phyloP scores from a whole-genome alignment of 2,797 vertebrate genomes.

The Okamejei kenojei region DNA sequence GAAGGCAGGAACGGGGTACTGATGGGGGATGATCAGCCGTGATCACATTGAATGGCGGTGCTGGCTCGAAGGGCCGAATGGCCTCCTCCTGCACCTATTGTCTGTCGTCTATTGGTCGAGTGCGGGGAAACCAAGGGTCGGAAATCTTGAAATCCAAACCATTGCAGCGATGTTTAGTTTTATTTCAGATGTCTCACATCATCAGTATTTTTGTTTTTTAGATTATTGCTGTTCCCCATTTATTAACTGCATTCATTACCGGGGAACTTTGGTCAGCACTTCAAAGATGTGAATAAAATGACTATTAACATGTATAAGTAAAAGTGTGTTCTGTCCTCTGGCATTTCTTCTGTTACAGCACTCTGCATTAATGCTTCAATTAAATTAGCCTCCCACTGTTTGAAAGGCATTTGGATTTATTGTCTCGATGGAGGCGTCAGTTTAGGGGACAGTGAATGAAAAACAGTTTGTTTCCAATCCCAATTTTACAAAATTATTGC shows the following conservation, averaged over 20 bases:
- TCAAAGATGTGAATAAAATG: slow-evolving; percentile 23
- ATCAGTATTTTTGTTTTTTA: background rate
- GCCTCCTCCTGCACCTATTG: no score
- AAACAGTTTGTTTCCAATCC: background rate
- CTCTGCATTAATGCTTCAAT: slow-evolving; percentile 14
- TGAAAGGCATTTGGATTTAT: slow-evolving; percentile 19
- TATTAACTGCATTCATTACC: background rate
- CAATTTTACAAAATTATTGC: background rate
- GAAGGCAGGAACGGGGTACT: no score
- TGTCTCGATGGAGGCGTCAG: background rate
- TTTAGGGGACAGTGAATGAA: background rate
- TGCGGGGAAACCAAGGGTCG: no score
- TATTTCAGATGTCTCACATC: background rate
- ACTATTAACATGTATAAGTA: background rate
- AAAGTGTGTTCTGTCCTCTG: background rate
- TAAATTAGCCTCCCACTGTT: slow-evolving; percentile 15
- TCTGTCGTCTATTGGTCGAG: no score
- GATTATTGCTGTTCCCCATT: background rate
- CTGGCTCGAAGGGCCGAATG: no score
- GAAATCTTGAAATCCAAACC: no score
- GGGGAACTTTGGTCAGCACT: background rate
- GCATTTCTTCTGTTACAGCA: background rate
- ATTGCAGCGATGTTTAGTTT: no score
- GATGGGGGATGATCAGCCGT: no score
- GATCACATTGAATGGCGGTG: no score